Evolutionary conservation across 2,797 vertebrate genomes (phyloP).

Genomic region (Clarias pachynema): DNA sequence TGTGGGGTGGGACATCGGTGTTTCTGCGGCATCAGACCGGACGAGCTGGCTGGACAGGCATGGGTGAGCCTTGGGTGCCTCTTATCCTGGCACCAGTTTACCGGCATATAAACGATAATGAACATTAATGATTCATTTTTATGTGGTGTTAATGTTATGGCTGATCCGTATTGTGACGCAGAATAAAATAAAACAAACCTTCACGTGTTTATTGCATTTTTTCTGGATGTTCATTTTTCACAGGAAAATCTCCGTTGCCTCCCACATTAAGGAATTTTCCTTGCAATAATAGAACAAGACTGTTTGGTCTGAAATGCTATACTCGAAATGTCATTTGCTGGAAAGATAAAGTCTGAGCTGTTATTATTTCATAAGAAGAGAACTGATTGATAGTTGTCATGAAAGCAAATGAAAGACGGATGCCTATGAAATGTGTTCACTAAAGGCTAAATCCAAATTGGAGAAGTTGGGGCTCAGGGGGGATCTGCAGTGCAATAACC

Average conservation of each 20-base stretch:
- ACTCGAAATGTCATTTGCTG: slow-evolving; percentile 14
- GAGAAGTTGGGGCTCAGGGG: neutral
- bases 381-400: slow-evolving; percentile 19
- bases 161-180: neutral
- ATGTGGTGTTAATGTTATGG: no score
- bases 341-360: neutral
- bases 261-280: slow-evolving; percentile 16
- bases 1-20: no score
- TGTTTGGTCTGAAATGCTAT: neutral
- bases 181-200: neutral
- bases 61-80: no score
- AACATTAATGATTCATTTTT: no score
- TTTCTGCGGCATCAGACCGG: no score
- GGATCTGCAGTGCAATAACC: slow-evolving; percentile 68
- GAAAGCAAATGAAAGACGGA: slow-evolving; percentile 14
- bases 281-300: slow-evolving; percentile 11
- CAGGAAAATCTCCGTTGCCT: neutral
- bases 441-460: neutral
- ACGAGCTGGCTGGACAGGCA: no score
- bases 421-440: slow-evolving; percentile 12
- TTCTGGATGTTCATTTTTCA: slow-evolving; percentile 6
- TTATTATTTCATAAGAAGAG: slow-evolving; percentile 10
- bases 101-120: no score
- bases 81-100: no score
- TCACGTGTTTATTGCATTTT: slow-evolving; percentile 29